Evolutionary conservation across 2,888 invertebrate genomes (phyloP).

Genomic region (Rotaria magnacalcarata): DNA sequence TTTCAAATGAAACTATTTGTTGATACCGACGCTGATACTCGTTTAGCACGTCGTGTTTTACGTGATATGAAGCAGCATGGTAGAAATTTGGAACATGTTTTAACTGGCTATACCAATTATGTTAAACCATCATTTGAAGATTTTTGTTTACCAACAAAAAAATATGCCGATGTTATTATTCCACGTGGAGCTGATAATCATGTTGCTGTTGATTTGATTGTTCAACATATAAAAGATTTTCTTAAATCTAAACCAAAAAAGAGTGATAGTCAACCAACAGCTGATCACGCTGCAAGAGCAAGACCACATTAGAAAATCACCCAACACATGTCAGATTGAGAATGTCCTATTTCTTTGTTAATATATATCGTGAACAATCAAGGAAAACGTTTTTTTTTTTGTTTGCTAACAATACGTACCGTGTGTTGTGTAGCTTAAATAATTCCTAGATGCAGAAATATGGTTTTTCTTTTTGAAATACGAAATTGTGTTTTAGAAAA

Average conservation of each 20-base stretch:
- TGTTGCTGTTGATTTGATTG: conserved; percentile 95
- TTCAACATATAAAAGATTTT: conserved; percentile 89
- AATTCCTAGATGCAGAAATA: neutral
- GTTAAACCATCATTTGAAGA: conserved; percentile 99
- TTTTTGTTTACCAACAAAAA: conserved; percentile 95
- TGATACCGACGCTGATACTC: conserved; percentile 94
- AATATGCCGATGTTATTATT: conserved; percentile 98
- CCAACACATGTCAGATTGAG: neutral
- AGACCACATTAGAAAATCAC: neutral
- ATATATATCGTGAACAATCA: neutral
- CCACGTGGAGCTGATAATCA: conserved; percentile 93
- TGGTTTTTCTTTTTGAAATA: neutral
- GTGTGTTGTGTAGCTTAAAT: neutral
- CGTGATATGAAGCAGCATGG: conserved; percentile 91
- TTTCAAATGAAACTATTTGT: conserved; percentile 99
- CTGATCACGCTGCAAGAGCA: neutral
- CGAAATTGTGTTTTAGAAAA: neutral
- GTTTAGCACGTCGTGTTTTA: conserved; percentile 87
- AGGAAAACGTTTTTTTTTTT: neutral
- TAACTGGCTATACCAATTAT: conserved; percentile 91
- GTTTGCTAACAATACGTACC: neutral
- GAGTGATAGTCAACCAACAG: neutral
- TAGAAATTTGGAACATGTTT: conserved; percentile 83
- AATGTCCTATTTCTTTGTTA: neutral
- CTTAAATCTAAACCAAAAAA: conserved; percentile 58